Evolutionary conservation across 2,888 invertebrate genomes (phyloP).

Genomic region (Cephus pygmeus): DNA sequence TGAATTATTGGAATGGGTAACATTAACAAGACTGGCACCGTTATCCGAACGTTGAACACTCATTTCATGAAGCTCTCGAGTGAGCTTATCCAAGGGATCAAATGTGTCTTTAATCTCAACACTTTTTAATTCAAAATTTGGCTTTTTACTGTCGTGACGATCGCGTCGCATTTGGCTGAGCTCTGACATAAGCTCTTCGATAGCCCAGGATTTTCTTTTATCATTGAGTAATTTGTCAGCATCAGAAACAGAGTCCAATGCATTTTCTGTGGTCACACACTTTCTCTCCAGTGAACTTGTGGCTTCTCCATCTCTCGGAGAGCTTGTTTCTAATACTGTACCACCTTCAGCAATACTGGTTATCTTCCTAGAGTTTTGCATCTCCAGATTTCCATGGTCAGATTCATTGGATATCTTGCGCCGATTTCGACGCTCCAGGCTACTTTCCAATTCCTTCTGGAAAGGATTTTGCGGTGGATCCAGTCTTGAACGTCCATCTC

Average conservation of each 20-base stretch:
- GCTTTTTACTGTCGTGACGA: slow-evolving; percentile 29
- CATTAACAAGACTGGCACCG: slow-evolving; percentile 11
- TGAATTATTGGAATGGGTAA: slow-evolving; percentile 8
- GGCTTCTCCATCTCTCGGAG: background rate
- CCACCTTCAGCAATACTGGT: background rate
- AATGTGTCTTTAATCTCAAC: slow-evolving; percentile 34
- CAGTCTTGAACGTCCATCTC: background rate
- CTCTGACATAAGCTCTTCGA: slow-evolving; percentile 56
- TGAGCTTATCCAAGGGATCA: slow-evolving; percentile 41
- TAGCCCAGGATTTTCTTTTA: slow-evolving; percentile 58
- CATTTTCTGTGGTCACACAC: background rate
- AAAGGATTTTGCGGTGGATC: slow-evolving; percentile 44
- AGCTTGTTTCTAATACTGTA: background rate
- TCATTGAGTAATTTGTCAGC: slow-evolving; percentile 44
- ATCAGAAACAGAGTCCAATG: background rate
- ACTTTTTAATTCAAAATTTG: slow-evolving; percentile 35
- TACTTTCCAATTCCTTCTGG: slow-evolving; percentile 45
- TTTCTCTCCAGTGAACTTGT: background rate
- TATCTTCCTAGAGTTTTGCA: background rate
- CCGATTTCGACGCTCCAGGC: slow-evolving; percentile 32
- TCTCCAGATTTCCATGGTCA: background rate
- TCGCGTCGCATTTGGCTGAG: slow-evolving; percentile 45
- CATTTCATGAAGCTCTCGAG: slow-evolving; percentile 48
- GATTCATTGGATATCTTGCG: slow-evolving; percentile 21
- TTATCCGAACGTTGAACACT: slow-evolving; percentile 28